Evolutionary conservation across 2,888 invertebrate species (phyloP), one percentile per base, ranked within the genome.

Genomic region (Eilema griseolum): DNA sequence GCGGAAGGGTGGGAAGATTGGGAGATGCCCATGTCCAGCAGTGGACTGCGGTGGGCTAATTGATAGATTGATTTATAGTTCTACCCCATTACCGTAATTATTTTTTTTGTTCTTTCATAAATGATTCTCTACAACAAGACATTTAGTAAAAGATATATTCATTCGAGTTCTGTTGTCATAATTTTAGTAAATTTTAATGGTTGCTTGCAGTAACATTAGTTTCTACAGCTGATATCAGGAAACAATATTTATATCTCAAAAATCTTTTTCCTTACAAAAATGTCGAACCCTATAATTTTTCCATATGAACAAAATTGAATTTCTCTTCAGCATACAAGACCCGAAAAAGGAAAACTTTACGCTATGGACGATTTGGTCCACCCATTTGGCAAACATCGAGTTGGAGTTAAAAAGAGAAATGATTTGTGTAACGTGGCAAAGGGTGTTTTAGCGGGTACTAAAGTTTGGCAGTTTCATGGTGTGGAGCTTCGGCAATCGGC

Each of bases 311-410:
- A 79, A 85, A 86, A 89, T 89, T 88, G 87, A 88, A 88, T 89
- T 88, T 85, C 81, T 83, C 73, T 82, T 77, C 77, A 74, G 77
- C 83, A 86, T 84, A 85, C 86, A 86, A 82, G 81, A 79, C 71
- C 73, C 77, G 80, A 79, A 77, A 86, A 85, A 82, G 87, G 83
- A 84, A 87, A 90, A 88, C 83, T 89, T 89, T 70, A 78, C 77
- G 87, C 83, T 86, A 89, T 87, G 89, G 89, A 85, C 87, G 87
- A 88, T 89, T 89, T 88, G 86, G 84, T 81, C 78, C 79, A 81
- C 75, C 88, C 87, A 87, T 90, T 90, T 89, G 89, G 89, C 89
- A 89, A 86, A 89, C 87, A 85, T 83, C 80, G 76, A 62, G 76
- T 77, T 77, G 73, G 80, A 88, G 85, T 88, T 87, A 83, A 84